A percentile compares a stretch with the other conserved stretches of the same genome.
These are phyloP conservation scores for Darevskia nairensis DNA, from an alignment of 2,797 vertebrate genomes.

Conservation along the genomic window DNA sequence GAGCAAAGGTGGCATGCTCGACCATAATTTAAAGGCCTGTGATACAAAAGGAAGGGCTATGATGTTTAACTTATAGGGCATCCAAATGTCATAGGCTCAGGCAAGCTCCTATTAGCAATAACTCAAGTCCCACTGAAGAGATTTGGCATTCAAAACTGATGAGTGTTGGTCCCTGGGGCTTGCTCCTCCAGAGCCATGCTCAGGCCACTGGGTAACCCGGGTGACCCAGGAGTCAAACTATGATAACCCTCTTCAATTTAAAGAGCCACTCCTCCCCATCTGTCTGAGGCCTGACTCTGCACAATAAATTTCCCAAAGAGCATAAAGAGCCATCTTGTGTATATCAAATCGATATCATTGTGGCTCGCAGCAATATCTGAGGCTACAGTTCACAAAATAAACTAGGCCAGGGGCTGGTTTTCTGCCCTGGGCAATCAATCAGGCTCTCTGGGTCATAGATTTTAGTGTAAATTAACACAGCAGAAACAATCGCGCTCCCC, in stretches of 20 bases:
- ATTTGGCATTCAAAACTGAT: conserved; percentile 87
- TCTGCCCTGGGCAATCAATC: conserved; percentile 87
- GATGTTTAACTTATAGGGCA: conserved; percentile 85
- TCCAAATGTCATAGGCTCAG: conserved; percentile 83
- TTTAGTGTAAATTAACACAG: conserved; percentile 89
- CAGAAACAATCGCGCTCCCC: conserved; percentile 81
- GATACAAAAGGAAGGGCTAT: conserved; percentile 79
- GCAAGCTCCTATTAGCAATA: conserved; percentile 85
- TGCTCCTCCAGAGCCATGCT: conserved; percentile 76
- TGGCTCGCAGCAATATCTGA: conserved; percentile 82
- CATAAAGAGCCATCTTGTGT: conserved; percentile 86
- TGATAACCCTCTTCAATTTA: conserved; percentile 85
- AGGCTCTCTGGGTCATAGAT: conserved; percentile 84
- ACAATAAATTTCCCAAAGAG: conserved; percentile 87
- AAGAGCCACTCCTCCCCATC: conserved; percentile 80
- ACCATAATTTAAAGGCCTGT: conserved; percentile 78
- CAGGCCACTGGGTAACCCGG: conserved; percentile 82
- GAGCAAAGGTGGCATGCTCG: conserved; percentile 76
- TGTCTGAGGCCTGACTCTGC: conserved; percentile 80
- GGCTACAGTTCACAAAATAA: conserved; percentile 88
- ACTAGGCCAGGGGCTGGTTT: conserved; percentile 85
- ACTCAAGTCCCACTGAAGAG: conserved; percentile 79
- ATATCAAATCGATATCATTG: conserved; percentile 88
- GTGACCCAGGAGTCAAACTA: conserved; percentile 83
- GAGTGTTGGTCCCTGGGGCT: conserved; percentile 79